Evolutionary conservation across 1,140 invertebrate species (phyloP), one percentile per base, ranked within the genome.

Genomic region (Condylostylus longicornis): DNA sequence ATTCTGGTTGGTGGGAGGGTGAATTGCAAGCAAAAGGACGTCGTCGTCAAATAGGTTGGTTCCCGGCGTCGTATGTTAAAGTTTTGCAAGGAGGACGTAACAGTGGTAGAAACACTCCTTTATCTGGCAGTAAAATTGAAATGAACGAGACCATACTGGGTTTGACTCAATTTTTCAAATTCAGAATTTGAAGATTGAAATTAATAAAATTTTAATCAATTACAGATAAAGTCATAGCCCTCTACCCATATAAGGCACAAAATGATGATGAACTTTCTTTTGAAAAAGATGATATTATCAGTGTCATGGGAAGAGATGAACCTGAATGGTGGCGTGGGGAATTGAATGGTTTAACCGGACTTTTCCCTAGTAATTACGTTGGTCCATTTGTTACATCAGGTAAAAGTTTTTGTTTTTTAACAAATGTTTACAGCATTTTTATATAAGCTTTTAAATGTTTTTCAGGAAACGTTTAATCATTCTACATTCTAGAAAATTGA

Each of bases 1-100:
- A 87, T 36, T 86, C 85, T 44, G 93, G 93, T 15, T 98, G 94
- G 94, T 98, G 95, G 95, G 94, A 98, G 71, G 95, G 95, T 31
- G 95, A 98, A 65, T 64, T 98, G 18, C 90, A 96, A 67, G 88
- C 86, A 10, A 88, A 93, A 61, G 93, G 93, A n/a, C 79, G 89
- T 46, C 90, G 90, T 54, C 69, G 86, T 35, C 87, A 94, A 66
- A 77, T 94, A 37, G 93, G 93, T 4, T 98, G 93, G 91, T 97
- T 97, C 61, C 93, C 93, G 7, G 91, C 91, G 15, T 88, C 86
- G 32, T 97, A 96, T 58, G 91, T 98, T 0, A 96, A 95, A 67
- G 71, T 85, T 33, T 52, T 82, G 23, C 70, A 71, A 34, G 74
- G 68, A 17, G 74, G 74, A 2, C 62, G 72, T 30, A 68, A 70